These are phyloP conservation scores for Echinops telfairi DNA, from an alignment of 2,113 vertebrate genomes.

Conservation along the genomic window DNA sequence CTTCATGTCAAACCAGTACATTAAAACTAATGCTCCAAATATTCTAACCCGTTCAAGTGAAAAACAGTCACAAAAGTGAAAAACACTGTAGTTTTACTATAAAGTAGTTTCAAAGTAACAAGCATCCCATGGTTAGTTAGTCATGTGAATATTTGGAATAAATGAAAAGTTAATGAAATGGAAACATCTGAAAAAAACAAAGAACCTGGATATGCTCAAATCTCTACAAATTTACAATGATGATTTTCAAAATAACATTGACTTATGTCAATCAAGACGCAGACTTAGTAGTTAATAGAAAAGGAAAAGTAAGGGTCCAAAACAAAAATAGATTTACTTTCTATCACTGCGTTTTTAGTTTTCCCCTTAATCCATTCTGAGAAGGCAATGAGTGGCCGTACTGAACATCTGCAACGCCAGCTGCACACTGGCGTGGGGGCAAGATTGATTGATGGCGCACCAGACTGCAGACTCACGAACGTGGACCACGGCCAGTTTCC, in stretches of 20 bases:
- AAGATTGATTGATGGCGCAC: conserved; percentile 44
- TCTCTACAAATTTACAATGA: neutral
- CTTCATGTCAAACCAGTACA: conserved; percentile 63
- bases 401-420: conserved; percentile 63
- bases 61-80: neutral
- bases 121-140: conserved; percentile 32
- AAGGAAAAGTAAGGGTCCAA: neutral
- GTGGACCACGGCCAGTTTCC: conserved; percentile 48
- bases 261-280: neutral
- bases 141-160: conserved; percentile 63
- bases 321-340: neutral
- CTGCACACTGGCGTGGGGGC: conserved; percentile 40
- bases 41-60: conserved; percentile 48
- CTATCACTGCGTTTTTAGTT: neutral
- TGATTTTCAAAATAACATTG: conserved; percentile 10
- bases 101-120: conserved; percentile 56
- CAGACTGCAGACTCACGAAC: conserved; percentile 64
- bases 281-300: neutral
- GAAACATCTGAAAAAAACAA: conserved; percentile 25
- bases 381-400: conserved; percentile 18
- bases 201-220: neutral
- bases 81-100: neutral
- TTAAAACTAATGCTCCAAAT: conserved; percentile 68
- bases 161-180: conserved; percentile 64
- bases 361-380: neutral